Conservation (phyloP, 2,113 vertebrate genomes). For the Tupaia tana region DNA sequence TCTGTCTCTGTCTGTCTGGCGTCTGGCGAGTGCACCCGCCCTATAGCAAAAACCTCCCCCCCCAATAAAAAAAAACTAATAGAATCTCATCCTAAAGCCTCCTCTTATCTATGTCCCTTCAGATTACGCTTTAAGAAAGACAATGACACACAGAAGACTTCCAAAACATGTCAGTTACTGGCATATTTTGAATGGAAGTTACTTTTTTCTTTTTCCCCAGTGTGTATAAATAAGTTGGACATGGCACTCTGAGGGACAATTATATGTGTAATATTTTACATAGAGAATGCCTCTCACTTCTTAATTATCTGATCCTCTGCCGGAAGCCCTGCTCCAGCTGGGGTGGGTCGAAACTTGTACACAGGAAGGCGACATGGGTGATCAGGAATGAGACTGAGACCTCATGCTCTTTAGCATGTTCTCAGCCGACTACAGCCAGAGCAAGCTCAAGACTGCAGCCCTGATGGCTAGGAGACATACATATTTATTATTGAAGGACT, state of each 20-base stretch:
- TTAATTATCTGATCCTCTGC: background rate
- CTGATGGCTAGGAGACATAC: too few species aligned
- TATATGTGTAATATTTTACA: background rate
- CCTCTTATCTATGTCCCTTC: background rate
- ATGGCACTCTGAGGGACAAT: background rate
- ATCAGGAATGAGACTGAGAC: too few species aligned
- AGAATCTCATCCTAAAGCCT: background rate
- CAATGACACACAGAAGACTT: background rate
- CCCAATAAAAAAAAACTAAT: background rate
- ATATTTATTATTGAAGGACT: too few species aligned
- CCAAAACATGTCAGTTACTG: background rate
- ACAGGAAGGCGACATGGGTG: too few species aligned
- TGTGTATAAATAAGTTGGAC: background rate
- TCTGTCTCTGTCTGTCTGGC: too few species aligned
- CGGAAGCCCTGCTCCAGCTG: too few species aligned
- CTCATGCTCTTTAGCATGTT: too few species aligned
- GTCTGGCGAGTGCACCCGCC: too few species aligned
- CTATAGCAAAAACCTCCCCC: too few species aligned
- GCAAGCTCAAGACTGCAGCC: too few species aligned
- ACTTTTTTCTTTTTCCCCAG: background rate
- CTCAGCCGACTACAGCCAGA: too few species aligned
- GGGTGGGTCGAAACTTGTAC: too few species aligned
- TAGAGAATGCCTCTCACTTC: background rate
- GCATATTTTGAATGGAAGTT: background rate
- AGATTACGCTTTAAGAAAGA: background rate